Percentiles rank a stretch among this genome's conserved stretches.
Evolutionary conservation across 2,888 invertebrate species (phyloP).

Genomic region (Apamea anceps): DNA sequence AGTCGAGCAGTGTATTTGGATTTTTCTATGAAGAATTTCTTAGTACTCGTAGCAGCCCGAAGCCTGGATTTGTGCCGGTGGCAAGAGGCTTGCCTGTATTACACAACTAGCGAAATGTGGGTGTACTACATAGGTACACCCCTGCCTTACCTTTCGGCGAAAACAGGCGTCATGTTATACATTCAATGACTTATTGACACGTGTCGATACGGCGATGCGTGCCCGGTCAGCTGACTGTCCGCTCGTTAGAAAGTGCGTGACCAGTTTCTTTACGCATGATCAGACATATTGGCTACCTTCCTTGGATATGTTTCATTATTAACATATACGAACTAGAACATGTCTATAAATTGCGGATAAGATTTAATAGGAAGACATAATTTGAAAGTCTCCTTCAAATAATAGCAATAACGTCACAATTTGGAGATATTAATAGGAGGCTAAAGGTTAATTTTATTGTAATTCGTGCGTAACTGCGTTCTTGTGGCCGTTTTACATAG

Average conservation of each 20-base stretch:
- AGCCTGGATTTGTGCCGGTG: not conserved
- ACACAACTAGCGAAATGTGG: not conserved
- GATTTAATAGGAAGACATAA: not conserved
- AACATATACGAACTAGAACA: not conserved
- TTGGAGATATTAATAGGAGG: not conserved
- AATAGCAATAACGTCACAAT: not conserved
- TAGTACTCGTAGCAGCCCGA: not conserved
- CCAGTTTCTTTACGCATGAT: conserved; percentile 12
- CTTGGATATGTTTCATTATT: conserved; percentile 8
- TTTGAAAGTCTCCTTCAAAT: not conserved
- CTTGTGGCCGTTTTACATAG: not conserved
- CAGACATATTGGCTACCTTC: conserved; percentile 13
- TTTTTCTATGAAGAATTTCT: not conserved
- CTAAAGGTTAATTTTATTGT: not conserved
- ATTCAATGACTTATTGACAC: not conserved
- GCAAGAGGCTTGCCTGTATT: not conserved
- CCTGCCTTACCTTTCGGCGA: not conserved
- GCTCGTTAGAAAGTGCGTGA: conserved; percentile 36
- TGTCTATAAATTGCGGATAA: not conserved
- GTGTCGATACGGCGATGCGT: not conserved
- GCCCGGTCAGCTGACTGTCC: not conserved
- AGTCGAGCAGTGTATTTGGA: not conserved
- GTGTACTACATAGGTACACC: not conserved
- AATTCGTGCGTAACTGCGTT: not conserved
- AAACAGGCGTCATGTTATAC: not conserved